A percentile compares a stretch with the other conserved stretches of the same genome.
These are phyloP conservation scores for Lithophane ornitopus DNA, from an alignment of 2,888 invertebrate species.

Conservation along the genomic window DNA sequence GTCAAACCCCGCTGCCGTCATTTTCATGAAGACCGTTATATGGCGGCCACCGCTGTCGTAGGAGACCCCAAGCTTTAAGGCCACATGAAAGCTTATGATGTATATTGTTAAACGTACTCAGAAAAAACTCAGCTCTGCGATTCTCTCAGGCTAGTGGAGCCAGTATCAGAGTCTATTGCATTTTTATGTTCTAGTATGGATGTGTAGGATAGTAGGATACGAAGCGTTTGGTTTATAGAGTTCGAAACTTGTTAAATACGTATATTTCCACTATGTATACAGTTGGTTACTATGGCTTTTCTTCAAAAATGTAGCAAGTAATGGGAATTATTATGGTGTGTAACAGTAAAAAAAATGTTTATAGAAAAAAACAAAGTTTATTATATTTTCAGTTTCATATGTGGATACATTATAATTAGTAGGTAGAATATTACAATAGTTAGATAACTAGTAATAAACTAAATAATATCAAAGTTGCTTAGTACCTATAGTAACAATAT, in stretches of 20 bases:
- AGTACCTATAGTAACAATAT: neutral
- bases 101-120: neutral
- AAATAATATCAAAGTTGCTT: constrained; percentile 1
- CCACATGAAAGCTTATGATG: neutral
- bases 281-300: neutral
- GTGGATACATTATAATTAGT: neutral
- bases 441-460: neutral
- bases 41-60: neutral
- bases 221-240: neutral
- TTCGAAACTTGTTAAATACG: neutral
- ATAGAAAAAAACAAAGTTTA: constrained; percentile 13
- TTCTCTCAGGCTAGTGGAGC: neutral
- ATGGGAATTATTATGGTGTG: neutral
- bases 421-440: constrained; percentile 8
- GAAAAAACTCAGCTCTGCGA: neutral
- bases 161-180: neutral
- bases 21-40: neutral
- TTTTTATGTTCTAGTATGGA: neutral
- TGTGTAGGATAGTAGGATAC: neutral
- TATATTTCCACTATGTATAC: neutral
- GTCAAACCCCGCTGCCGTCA: neutral
- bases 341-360: constrained; percentile 15
- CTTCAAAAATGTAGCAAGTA: neutral
- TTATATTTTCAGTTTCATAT: neutral
- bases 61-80: neutral